These are phyloP conservation scores for Oreohelix idahoensis DNA, from an alignment of 1,140 invertebrate genomes.

Conservation along the genomic window DNA sequence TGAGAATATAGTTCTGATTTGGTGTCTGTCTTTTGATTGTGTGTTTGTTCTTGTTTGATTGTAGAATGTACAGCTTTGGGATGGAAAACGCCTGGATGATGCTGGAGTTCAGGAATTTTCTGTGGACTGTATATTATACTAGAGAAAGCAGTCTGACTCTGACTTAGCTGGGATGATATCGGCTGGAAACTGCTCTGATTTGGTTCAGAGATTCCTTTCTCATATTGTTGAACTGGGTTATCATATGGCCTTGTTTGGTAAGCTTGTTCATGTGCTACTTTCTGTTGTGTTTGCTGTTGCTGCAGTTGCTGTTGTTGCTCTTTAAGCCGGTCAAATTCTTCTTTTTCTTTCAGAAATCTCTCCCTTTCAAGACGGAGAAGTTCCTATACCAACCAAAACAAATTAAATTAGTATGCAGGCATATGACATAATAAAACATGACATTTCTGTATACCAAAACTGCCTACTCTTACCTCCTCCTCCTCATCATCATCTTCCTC, in stretches of 20 bases:
- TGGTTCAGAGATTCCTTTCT: neutral
- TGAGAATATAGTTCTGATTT: neutral
- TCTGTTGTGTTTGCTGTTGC: neutral
- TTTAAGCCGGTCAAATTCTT: slow-evolving; percentile 44
- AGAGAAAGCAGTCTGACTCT: neutral
- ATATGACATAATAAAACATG: no score
- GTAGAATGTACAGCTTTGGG: neutral
- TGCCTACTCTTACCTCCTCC: no score
- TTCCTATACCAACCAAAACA: slow-evolving; percentile 37
- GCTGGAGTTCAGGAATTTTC: neutral
- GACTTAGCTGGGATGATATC: neutral
- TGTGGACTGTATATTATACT: neutral
- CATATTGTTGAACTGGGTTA: neutral
- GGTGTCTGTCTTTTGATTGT: neutral
- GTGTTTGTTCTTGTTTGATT: neutral
- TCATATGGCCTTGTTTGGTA: neutral
- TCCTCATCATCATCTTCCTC: no score
- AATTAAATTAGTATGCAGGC: neutral
- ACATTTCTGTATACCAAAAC: no score
- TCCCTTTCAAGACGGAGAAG: slow-evolving; percentile 47
- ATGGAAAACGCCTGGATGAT: neutral
- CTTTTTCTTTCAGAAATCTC: slow-evolving; percentile 44
- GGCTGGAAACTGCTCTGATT: neutral
- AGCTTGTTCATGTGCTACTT: neutral
- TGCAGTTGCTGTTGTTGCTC: slow-evolving; percentile 32